Conservation (phyloP, 2,888 invertebrate species). For the Melanophora roralis region DNA sequence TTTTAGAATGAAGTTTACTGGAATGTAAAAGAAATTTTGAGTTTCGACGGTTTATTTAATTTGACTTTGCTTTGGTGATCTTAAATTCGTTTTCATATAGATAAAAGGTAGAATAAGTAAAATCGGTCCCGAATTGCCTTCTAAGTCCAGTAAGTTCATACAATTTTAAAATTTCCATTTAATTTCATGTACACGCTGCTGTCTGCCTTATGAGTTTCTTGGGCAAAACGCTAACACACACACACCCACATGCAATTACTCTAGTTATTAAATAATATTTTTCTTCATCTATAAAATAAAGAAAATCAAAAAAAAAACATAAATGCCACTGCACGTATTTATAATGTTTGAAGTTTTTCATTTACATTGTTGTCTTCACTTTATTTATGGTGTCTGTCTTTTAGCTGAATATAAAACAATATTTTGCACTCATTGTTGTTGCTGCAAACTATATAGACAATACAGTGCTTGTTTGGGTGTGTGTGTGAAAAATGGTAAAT, state of each 20-base stretch:
- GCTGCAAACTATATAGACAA: neutral
- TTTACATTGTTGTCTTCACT: slow-evolving; percentile 28
- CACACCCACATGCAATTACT: neutral
- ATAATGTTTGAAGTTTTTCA: neutral
- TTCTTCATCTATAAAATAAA: neutral
- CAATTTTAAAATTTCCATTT: neutral
- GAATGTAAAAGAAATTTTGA: too few relatives aligned
- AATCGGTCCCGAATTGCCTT: too few relatives aligned
- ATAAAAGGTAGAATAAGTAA: too few relatives aligned
- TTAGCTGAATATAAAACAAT: slow-evolving; percentile 18
- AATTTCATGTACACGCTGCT: neutral
- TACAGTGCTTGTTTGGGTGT: neutral
- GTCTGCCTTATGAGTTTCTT: slow-evolving; percentile 2
- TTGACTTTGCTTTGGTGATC: too few relatives aligned
- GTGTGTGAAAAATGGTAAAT: neutral
- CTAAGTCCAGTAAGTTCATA: neutral
- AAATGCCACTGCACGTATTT: neutral
- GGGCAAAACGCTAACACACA: neutral
- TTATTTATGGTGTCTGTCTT: slow-evolving; percentile 35
- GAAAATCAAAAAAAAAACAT: neutral
- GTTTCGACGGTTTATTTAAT: too few relatives aligned
- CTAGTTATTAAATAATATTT: slow-evolving; percentile 1
- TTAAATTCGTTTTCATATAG: too few relatives aligned
- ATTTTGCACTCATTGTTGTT: slow-evolving; percentile 26
- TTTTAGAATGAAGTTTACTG: too few relatives aligned